A percentile compares a stretch with the other conserved stretches of the same genome.
phyloP scores from a whole-genome alignment of 2,888 invertebrate genomes.

The Dryobota labecula region DNA sequence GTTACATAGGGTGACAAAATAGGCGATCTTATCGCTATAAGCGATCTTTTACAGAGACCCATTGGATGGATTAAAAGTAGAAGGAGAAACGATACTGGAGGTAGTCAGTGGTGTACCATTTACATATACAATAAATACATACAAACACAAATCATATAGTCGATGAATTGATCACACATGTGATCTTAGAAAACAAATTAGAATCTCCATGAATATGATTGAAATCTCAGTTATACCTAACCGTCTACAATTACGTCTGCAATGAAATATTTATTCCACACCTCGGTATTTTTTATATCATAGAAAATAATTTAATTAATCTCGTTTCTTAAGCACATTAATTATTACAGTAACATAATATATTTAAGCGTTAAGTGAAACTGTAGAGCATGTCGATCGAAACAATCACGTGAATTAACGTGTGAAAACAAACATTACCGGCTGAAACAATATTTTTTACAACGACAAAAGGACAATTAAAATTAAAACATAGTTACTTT shows the following conservation, averaged over 20 bases:
- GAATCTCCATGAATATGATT: neutral
- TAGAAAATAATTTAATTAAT: constrained; percentile 15
- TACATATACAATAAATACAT: too few species aligned
- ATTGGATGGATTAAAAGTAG: too few species aligned
- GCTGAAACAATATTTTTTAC: neutral
- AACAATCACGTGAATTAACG: neutral
- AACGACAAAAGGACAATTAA: neutral
- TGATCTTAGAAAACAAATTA: constrained; percentile 22
- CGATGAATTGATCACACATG: neutral
- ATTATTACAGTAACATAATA: neutral
- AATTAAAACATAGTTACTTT: constrained; percentile 36
- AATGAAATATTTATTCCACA: constrained; percentile 5
- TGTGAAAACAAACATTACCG: constrained; percentile 6
- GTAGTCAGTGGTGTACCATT: too few species aligned
- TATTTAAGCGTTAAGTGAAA: neutral
- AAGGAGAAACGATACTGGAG: too few species aligned
- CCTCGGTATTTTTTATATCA: constrained; percentile 13
- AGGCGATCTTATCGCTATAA: too few species aligned
- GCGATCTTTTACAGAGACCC: too few species aligned
- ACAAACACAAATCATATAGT: too few species aligned
- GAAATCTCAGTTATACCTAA: neutral
- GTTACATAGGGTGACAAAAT: too few species aligned
- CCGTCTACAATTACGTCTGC: constrained; percentile 5
- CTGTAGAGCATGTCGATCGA: neutral
- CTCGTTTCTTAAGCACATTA: constrained; percentile 15